Conservation (phyloP, 2,797 vertebrate species). For the Ataeniobius toweri region DNA sequence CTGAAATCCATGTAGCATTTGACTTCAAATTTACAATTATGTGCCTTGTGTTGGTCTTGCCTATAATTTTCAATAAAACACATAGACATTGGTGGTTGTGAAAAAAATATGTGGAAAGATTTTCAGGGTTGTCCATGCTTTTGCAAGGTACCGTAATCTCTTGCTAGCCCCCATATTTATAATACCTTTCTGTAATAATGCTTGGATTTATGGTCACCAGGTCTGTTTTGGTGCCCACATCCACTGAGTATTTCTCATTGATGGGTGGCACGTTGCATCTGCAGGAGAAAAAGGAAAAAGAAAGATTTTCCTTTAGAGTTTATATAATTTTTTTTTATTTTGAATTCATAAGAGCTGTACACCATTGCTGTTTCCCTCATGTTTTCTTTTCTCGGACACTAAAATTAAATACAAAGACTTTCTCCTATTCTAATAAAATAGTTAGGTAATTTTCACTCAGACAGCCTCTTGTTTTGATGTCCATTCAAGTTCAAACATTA, state of each 20-base stretch:
- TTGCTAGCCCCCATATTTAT: conserved; percentile 8
- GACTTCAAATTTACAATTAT: not conserved
- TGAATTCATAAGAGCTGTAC: not conserved
- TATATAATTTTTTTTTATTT: not conserved
- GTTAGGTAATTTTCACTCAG: not conserved
- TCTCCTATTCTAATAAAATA: not conserved
- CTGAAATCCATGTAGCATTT: not conserved
- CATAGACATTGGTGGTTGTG: not conserved
- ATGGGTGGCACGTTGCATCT: conserved; percentile 98
- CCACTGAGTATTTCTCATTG: conserved; percentile 88
- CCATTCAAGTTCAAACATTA: not conserved
- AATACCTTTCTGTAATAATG: conserved; percentile 96
- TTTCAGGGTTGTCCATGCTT: not conserved
- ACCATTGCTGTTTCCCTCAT: not conserved
- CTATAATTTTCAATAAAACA: not conserved
- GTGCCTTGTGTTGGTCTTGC: not conserved
- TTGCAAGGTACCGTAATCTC: not conserved
- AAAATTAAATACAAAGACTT: not conserved
- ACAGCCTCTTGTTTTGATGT: not conserved
- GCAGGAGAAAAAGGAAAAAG: conserved; percentile 47
- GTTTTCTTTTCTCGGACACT: not conserved
- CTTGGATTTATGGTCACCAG: conserved; percentile 98
- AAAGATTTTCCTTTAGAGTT: not conserved
- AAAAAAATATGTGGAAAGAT: not conserved
- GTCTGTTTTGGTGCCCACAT: conserved; percentile 96